Base-by-base conservation (phyloP, 2,797 vertebrate genomes). In the Macroramphosus scolopax region DNA sequence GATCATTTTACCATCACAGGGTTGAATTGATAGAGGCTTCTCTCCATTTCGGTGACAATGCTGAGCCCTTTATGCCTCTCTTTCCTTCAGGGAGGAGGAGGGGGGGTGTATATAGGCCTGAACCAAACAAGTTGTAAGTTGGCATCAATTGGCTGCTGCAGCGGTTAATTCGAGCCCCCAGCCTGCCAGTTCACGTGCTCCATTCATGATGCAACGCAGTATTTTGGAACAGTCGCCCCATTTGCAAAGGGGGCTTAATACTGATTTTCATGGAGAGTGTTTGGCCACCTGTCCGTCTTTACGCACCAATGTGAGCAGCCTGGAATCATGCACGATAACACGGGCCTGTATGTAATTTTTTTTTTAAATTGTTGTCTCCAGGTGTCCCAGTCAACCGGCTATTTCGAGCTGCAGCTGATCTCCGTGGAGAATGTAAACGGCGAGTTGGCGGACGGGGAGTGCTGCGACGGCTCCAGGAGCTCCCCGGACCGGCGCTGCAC, bases 341-440 rank as follows among this genome's bases (percentile, higher is more conserved):
- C 1, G 16, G 20, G 36, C 25, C 34, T 30, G 4, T 36, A 12
- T 54, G 9, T 63, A 44, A 48, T 40, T 35, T 20, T 5, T 54
- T 70, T 52, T 15, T 42, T 59, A 24, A 48, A 32, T 8, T 55
- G 50, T 72, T 82, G 69, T 92, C 89, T 91, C 85, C 86, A 98
- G 96, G 92, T 91, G 91, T 92, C 92, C 87, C 90, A 89, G 83
- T 93, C 92, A 71, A 92, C 92, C 69, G 96, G 96, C 90, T 95
- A 94, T 92, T 98, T 98, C 82, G 95, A 98, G 94, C 91, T 98
- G 88, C 94, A 94, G 92, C 88, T 98, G 90, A 92, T 93, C 86
- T 91, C 91, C 28, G 91, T 98, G 85, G 90, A 93, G 89, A 98
- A 98, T 82, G 85, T 88, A 38, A 94, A 96, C 87, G 96, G 96